phyloP scores from a whole-genome alignment of 2,888 invertebrate genomes.

The Eristalis tenax region DNA sequence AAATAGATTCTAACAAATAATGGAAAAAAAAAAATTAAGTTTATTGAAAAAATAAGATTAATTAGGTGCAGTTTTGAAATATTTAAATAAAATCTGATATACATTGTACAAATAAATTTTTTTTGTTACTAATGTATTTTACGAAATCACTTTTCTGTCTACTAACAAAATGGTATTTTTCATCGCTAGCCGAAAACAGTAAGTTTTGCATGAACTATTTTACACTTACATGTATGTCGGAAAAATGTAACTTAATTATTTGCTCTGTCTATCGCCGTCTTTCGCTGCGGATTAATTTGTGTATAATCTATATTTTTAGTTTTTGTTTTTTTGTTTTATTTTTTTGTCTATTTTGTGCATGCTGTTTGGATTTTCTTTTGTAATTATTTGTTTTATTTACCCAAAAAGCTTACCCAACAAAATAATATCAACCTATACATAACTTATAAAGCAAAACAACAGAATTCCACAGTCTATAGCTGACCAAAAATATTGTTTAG shows the following conservation, averaged over 20 bases:
- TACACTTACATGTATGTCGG: constrained; percentile 37
- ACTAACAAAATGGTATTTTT: constrained; percentile 68
- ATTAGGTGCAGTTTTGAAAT: background rate
- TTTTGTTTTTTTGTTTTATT: constrained; percentile 16
- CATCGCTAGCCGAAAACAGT: constrained; percentile 75
- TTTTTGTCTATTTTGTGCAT: constrained; percentile 13
- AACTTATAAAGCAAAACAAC: constrained; percentile 53
- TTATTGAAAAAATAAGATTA: background rate
- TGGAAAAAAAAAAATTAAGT: background rate
- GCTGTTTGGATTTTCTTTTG: background rate
- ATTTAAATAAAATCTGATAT: background rate
- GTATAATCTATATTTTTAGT: background rate
- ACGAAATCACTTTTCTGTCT: constrained; percentile 55
- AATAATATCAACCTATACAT: background rate
- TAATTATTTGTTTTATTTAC: background rate
- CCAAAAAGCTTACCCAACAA: background rate
- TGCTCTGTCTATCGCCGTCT: constrained; percentile 54
- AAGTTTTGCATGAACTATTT: constrained; percentile 73
- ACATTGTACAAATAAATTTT: constrained; percentile 47
- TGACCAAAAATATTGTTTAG: constrained; percentile 34
- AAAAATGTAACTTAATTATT: constrained; percentile 12
- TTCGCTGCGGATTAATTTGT: constrained; percentile 3
- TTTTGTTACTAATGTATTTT: constrained; percentile 36
- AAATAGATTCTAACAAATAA: background rate
- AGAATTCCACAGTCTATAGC: constrained; percentile 35